These are phyloP conservation scores for Leptobrachium ailaonicum DNA, from an alignment of 2,113 vertebrate species.

Conservation along the genomic window DNA sequence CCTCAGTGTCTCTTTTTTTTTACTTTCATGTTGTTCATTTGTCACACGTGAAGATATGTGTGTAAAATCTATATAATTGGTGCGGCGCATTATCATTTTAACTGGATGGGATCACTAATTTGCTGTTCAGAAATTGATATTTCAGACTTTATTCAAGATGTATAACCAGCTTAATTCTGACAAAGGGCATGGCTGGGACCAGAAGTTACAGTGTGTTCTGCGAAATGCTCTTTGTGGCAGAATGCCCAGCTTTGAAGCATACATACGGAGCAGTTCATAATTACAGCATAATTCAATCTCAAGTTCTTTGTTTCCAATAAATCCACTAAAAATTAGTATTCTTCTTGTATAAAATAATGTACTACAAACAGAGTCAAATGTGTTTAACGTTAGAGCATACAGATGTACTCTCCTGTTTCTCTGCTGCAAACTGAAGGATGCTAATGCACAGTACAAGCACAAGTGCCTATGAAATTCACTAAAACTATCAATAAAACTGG, in stretches of 20 bases:
- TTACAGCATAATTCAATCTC: constrained; percentile 69
- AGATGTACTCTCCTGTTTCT: neutral
- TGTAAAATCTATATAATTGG: too few relatives aligned
- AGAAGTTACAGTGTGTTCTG: constrained; percentile 48
- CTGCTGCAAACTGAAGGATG: neutral
- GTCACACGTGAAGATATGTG: too few relatives aligned
- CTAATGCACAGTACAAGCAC: neutral
- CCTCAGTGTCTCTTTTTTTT: too few relatives aligned
- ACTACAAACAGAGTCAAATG: neutral
- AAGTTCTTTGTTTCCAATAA: constrained; percentile 65
- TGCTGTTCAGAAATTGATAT: constrained; percentile 49
- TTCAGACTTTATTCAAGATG: constrained; percentile 58
- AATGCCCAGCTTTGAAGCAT: constrained; percentile 58
- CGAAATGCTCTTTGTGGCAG: constrained; percentile 63
- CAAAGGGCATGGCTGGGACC: constrained; percentile 52
- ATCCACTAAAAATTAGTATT: constrained; percentile 65
- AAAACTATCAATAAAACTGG: too few relatives aligned
- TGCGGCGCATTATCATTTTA: neutral
- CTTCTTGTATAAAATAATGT: constrained; percentile 27
- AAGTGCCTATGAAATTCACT: too few relatives aligned
- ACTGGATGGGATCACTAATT: neutral
- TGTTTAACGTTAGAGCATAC: neutral
- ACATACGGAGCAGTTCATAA: constrained; percentile 65
- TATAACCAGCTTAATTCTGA: constrained; percentile 61
- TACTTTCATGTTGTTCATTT: too few relatives aligned